Evolutionary conservation across 2,888 invertebrate species (phyloP).

Genomic region (Cyclophora albipunctata): DNA sequence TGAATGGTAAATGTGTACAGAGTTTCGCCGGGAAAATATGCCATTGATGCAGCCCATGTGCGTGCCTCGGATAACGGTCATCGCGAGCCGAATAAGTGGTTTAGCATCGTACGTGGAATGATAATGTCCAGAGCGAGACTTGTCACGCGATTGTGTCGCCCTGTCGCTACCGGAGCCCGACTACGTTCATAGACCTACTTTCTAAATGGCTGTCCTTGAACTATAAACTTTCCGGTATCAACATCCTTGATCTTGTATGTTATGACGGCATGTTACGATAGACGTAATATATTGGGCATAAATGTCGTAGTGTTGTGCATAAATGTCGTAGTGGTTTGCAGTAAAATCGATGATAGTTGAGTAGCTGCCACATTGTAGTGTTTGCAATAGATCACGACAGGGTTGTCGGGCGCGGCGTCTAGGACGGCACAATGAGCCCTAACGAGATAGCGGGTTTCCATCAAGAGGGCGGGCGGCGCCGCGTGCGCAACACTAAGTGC

Average conservation of each 20-base stretch:
- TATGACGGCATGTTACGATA: neutral
- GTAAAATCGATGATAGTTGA: neutral
- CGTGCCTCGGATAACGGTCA: conserved; percentile 70
- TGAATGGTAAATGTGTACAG: conserved; percentile 69
- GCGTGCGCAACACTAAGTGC: conserved; percentile 55
- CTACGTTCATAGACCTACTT: conserved; percentile 56
- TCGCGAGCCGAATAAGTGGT: conserved; percentile 69
- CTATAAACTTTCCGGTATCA: conserved; percentile 18
- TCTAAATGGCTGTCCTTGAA: conserved; percentile 59
- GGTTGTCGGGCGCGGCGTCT: conserved; percentile 4
- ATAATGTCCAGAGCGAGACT: conserved; percentile 61
- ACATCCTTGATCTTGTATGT: conserved; percentile 8
- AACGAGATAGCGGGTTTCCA: conserved; percentile 47
- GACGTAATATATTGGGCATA: too few species aligned
- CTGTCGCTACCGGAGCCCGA: conserved; percentile 39
- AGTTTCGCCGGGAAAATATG: conserved; percentile 71
- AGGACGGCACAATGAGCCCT: conserved; percentile 45
- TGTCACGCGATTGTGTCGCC: conserved; percentile 56
- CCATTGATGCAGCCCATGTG: conserved; percentile 70
- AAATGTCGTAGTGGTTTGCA: too few species aligned
- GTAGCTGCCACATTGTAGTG: too few species aligned
- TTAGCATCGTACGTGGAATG: conserved; percentile 68
- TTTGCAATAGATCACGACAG: too few species aligned
- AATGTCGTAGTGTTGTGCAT: too few species aligned
- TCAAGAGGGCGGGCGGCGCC: conserved; percentile 23